A percentile compares a stretch with the other conserved stretches of the same genome.
Conservation (phyloP, 2,797 vertebrate species). For the Numenius phaeopus region DNA sequence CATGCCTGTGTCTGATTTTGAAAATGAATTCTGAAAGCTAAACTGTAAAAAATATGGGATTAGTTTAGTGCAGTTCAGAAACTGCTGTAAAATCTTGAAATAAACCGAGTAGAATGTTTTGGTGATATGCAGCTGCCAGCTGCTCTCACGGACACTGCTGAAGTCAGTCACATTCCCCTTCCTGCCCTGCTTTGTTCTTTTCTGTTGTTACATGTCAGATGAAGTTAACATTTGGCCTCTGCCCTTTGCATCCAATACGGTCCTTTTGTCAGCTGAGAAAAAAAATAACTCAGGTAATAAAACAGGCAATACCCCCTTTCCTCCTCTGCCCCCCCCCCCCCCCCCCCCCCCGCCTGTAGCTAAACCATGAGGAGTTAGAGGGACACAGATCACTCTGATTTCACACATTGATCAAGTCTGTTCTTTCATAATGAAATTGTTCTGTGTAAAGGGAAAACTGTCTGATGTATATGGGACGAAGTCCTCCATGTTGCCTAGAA, state of each 20-base stretch:
- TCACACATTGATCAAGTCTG: background rate
- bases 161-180: background rate
- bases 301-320: background rate
- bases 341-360: background rate
- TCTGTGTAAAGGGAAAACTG: background rate
- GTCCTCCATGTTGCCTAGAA: background rate
- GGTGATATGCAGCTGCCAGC: background rate
- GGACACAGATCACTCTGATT: background rate
- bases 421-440: background rate
- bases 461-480: background rate
- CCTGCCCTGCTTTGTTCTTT: background rate
- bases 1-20: background rate
- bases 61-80: background rate
- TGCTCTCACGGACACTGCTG: background rate
- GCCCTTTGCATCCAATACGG: background rate
- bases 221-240: background rate
- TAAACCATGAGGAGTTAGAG: background rate
- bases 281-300: background rate
- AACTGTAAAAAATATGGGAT: background rate
- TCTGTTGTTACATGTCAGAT: background rate
- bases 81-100: slow-evolving; percentile 3
- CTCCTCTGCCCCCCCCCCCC: background rate
- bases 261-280: background rate
- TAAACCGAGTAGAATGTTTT: background rate
- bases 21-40: slow-evolving; percentile 33